Evolutionary conservation across 2,888 invertebrate species (phyloP).

Genomic region (Caenorhabditis zanzibari): DNA sequence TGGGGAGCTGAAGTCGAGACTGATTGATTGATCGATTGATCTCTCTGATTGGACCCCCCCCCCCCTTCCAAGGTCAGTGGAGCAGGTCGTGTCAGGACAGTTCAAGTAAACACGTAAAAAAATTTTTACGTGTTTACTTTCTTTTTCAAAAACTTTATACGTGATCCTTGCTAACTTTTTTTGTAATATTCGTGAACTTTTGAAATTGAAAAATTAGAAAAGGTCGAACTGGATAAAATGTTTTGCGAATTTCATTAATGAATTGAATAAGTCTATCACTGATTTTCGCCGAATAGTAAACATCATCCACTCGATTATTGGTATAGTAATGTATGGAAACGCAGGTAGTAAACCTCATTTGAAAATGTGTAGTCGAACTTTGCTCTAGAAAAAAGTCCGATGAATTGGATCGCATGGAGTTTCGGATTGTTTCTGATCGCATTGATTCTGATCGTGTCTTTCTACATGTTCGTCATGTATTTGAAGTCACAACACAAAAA

Average conservation of each 20-base stretch:
- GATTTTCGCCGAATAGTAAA: slow-evolving; percentile 7
- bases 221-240: not conserved
- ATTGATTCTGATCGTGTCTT: slow-evolving; percentile 12
- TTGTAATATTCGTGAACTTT: slow-evolving; percentile 1
- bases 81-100: no score
- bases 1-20: no score
- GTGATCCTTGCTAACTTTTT: no score
- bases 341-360: slow-evolving; percentile 15
- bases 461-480: slow-evolving; percentile 23
- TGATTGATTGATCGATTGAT: no score
- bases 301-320: slow-evolving; percentile 40
- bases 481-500: slow-evolving; percentile 23
- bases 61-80: no score
- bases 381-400: slow-evolving; percentile 10
- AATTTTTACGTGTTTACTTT: no score
- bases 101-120: no score
- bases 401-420: slow-evolving; percentile 25
- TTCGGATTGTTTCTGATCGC: slow-evolving; percentile 11
- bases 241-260: slow-evolving; percentile 3
- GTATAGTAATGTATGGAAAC: slow-evolving; percentile 24
- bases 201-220: not conserved
- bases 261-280: slow-evolving; percentile 23
- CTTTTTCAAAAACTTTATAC: no score
- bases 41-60: no score
- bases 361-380: no score